Evolutionary conservation across 2,888 invertebrate genomes (phyloP), one percentile per base, ranked within the genome.

Genomic region (Melolontha melolontha): DNA sequence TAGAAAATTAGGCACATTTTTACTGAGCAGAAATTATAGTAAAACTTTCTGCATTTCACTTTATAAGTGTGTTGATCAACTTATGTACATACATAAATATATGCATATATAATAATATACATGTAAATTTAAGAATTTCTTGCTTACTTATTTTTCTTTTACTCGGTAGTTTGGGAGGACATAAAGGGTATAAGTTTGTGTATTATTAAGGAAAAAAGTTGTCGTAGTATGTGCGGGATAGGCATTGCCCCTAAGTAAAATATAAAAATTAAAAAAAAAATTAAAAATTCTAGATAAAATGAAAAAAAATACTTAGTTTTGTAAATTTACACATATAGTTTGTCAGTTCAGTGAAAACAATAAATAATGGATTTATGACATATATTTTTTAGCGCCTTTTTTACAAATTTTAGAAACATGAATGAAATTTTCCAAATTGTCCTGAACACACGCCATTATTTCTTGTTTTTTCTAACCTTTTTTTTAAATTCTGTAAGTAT

Each of bases 191-290:
- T 55, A 50, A 16, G 59, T 64, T 70, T 52, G 42, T 40, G 29
- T 64, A 17, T 57, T 57, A 12, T n/a, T n/a, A n/a, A n/a, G n/a
- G 12, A 42, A 57, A 44, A 12, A 57, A 57, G 44, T 64, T 68
- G 66, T 70, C 64, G 62, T 66, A 55, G 59, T n/a, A n/a, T 67
- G 73, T 70, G 71, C 67, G 68, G n/a, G 72, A 71, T 70, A 65
- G 64, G 44, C 42, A 67, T n/a, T 66, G 70, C 69, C 70, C 72
- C 71, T 55, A 66, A 49, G 55, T 64, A 50, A 49, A 52, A 67
- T 42, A 29, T 54, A 59, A 67, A 68, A 66, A 66, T 14, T 7
- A 16, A 67, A 69, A 71, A 73, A 68, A 73, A 71, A 69, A 17
- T 41, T 49, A 41, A 73, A 67, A 67, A 68, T 54, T 27, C 14